A percentile compares a stretch with the other conserved stretches of the same genome.
Evolutionary conservation across 2,888 invertebrate genomes (phyloP).

Genomic region (Aelia acuminata): DNA sequence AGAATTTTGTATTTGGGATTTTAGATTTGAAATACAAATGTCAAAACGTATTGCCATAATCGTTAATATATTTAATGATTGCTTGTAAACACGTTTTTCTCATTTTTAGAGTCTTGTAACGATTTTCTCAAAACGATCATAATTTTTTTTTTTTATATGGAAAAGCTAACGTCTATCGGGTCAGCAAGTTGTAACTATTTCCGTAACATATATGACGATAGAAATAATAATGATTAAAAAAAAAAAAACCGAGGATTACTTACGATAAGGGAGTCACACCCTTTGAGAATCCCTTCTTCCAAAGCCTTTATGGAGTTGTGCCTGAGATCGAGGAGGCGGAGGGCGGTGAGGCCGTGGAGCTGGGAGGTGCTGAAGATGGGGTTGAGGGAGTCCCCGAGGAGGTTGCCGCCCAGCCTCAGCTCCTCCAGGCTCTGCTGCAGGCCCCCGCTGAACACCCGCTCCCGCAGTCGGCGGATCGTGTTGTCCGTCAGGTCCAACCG

Average conservation of each 20-base stretch:
- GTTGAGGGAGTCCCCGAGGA: conserved; percentile 90
- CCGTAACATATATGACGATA: too few species aligned
- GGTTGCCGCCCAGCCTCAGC: conserved; percentile 82
- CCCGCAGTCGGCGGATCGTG: conserved; percentile 83
- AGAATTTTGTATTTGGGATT: too few species aligned
- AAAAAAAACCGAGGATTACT: conserved; percentile 57
- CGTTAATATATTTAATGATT: too few species aligned
- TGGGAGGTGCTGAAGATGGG: conserved; percentile 91
- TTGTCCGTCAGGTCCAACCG: conserved; percentile 88
- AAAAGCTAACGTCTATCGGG: too few species aligned
- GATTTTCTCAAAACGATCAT: too few species aligned
- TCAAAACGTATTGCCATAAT: too few species aligned
- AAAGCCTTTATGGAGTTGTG: conserved; percentile 86
- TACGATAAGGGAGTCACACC: conserved; percentile 83
- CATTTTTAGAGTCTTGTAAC: too few species aligned
- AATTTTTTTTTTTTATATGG: too few species aligned
- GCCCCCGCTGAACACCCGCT: conserved; percentile 79
- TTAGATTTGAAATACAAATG: too few species aligned
- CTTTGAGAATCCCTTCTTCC: conserved; percentile 89
- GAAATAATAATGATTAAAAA: too few species aligned
- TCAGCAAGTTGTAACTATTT: too few species aligned
- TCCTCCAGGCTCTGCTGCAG: conserved; percentile 78
- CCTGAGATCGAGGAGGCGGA: conserved; percentile 83
- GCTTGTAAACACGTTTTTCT: too few species aligned
- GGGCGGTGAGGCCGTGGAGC: conserved; percentile 81